Base-by-base conservation (phyloP, 2,113 vertebrate species). In the Blennius ocellaris region DNA sequence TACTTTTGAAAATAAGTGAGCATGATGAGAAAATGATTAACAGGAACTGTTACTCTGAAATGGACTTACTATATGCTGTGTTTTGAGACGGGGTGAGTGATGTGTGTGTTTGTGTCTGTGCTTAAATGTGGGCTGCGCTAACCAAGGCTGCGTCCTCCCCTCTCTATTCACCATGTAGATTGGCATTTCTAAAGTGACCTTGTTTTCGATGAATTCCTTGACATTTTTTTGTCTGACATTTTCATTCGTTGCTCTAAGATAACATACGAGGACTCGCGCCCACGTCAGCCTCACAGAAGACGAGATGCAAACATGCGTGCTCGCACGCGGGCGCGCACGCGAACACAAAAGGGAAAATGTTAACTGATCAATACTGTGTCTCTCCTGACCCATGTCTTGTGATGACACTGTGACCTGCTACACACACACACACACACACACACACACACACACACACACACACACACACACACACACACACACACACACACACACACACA, bases 351-450 rank as follows among this genome's bases (percentile, higher is more conserved):
- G 57, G 54, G 93, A 95, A 97, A 97, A 97, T 96, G 97, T 97
- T 96, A 98, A 95, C 95, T 95, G 96, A 98, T 98, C 97, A 94
- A 97, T 98, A 97, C 93, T 92, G 17, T 80, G 94, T 95, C 95
- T 96, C 93, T 94, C 93, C 93, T 94, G 91, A 94, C 94, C 94
- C 93, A 16, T 75, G 82, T 90, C 73, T 80, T 82, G 83, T 84
- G 86, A 85, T 85, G 79, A 85, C 87, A 90, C 73, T 61, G 74
- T 84, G 81, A 84, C 79, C 83, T 21, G 67, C 73, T 77, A 72
- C 69, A 76, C 73, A 84, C 80, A 82, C 83, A 77, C 76, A 74
- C 74, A 70, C 64, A 77, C 77, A 55, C 11, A 4, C 56, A 74
- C 21, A 30, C 21, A 30, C 21, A 30, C 21, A 30, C 21, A 30